These are phyloP conservation scores for Drosophila equinoxialis DNA, from an alignment of 1,140 invertebrate genomes.

Conservation along the genomic window DNA sequence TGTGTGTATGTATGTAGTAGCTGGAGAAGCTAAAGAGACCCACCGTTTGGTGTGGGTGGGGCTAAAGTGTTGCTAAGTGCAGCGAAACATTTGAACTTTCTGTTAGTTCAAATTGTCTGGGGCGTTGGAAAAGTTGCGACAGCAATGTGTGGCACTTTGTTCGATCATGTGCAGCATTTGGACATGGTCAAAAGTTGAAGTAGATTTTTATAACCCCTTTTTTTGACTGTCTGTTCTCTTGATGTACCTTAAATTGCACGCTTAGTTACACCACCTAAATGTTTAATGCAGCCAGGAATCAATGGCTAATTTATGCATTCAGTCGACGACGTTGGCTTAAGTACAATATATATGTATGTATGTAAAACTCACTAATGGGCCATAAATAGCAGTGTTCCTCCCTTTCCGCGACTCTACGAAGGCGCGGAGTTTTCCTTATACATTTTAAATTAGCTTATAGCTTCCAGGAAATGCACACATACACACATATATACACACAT, in stretches of 20 bases:
- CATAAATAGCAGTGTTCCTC: slow-evolving; percentile 47
- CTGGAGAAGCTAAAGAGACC: not conserved
- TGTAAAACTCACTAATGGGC: slow-evolving; percentile 47
- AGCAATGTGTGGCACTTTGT: slow-evolving; percentile 20
- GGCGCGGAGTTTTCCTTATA: slow-evolving; percentile 35
- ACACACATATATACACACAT: not conserved
- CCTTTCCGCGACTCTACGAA: slow-evolving; percentile 1
- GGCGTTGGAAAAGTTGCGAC: slow-evolving; percentile 48
- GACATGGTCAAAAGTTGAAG: slow-evolving; percentile 33
- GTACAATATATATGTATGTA: slow-evolving; percentile 15
- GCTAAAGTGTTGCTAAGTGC: slow-evolving; percentile 57
- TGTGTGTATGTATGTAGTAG: slow-evolving; percentile 17
- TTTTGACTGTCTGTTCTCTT: not conserved
- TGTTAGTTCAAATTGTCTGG: slow-evolving; percentile 54
- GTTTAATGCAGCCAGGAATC: slow-evolving; percentile 59
- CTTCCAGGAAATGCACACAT: slow-evolving; percentile 39
- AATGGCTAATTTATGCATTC: slow-evolving; percentile 65
- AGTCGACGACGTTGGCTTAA: slow-evolving; percentile 39
- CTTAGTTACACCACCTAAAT: slow-evolving; percentile 39
- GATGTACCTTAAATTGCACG: slow-evolving; percentile 5
- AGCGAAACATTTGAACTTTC: slow-evolving; percentile 68
- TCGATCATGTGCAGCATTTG: slow-evolving; percentile 36
- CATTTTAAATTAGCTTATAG: slow-evolving; percentile 66
- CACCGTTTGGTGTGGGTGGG: not conserved
- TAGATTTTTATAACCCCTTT: slow-evolving; percentile 13